phyloP scores from a whole-genome alignment of 2,888 invertebrate species.

The Spilarctia lutea region DNA sequence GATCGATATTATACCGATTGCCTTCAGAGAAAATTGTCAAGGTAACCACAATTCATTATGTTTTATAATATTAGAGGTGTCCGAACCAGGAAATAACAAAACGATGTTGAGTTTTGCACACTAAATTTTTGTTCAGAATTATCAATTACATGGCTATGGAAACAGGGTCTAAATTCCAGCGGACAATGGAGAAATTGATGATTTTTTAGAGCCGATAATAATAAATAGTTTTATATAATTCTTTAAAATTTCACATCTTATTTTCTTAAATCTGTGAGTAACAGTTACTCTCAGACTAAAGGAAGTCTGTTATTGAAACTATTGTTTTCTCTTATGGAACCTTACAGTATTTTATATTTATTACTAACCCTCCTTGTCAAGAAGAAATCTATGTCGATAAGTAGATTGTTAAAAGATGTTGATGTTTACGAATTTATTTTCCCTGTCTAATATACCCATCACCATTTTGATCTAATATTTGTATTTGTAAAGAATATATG shows the following conservation, averaged over 20 bases:
- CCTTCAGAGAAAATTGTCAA: constrained; percentile 38
- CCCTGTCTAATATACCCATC: not conserved
- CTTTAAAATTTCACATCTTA: not conserved
- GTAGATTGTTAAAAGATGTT: no score
- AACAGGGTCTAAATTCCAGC: not conserved
- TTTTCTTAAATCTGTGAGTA: not conserved
- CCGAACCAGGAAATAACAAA: constrained; percentile 27
- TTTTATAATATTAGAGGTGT: not conserved
- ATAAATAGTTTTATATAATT: not conserved
- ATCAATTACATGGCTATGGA: not conserved
- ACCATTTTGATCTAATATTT: not conserved
- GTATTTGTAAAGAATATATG: not conserved
- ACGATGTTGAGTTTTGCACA: constrained; percentile 4
- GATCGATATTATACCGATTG: constrained; percentile 51
- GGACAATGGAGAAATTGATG: not conserved
- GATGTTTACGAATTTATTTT: not conserved
- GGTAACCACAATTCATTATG: constrained; percentile 43
- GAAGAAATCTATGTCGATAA: no score
- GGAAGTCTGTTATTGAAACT: not conserved
- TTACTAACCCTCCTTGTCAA: no score
- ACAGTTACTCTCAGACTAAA: not conserved
- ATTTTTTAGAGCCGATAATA: not conserved
- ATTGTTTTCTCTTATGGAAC: not conserved
- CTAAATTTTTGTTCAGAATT: not conserved
- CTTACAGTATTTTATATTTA: not conserved